Conservation (phyloP, 2,888 invertebrate genomes). For the Catocala fraxini region DNA sequence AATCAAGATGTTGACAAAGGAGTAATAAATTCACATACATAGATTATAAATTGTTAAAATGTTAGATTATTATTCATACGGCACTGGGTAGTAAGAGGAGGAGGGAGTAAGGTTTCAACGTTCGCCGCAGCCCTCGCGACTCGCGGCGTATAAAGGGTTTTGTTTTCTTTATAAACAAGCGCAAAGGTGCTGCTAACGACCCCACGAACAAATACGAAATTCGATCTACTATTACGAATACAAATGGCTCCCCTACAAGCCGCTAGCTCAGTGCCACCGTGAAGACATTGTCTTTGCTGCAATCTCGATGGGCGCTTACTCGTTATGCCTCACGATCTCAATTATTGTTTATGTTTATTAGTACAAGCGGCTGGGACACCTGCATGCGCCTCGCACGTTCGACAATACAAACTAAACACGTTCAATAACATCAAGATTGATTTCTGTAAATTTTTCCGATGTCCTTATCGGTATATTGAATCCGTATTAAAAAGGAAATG, state of each 20-base stretch:
- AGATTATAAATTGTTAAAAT: conserved; percentile 20
- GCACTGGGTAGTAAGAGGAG: conserved; percentile 37
- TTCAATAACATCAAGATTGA: conserved; percentile 52
- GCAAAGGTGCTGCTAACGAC: conserved; percentile 86
- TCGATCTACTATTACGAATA: conserved; percentile 86
- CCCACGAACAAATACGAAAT: conserved; percentile 87
- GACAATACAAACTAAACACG: conserved; percentile 45
- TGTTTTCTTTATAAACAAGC: conserved; percentile 86
- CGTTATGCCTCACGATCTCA: conserved; percentile 54
- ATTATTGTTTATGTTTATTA: conserved; percentile 62
- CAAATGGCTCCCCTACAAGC: conserved; percentile 77
- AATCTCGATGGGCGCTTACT: conserved; percentile 68
- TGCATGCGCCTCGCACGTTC: conserved; percentile 36
- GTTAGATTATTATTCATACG: conserved; percentile 64
- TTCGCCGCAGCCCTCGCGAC: conserved; percentile 49
- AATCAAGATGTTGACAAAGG: conserved; percentile 5
- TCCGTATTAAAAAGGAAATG: conserved; percentile 72
- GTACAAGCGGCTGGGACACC: conserved; percentile 7
- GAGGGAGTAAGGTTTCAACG: conserved; percentile 66
- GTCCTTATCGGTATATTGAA: conserved; percentile 72
- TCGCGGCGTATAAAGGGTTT: conserved; percentile 74
- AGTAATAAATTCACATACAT: conserved; percentile 27
- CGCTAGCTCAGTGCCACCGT: conserved; percentile 49
- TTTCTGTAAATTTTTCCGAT: conserved; percentile 56
- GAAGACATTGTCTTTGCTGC: conserved; percentile 76